Percentiles rank a stretch among this genome's conserved stretches.
phyloP scores from a whole-genome alignment of 2,888 invertebrate species.

The Zygaena filipendulae region DNA sequence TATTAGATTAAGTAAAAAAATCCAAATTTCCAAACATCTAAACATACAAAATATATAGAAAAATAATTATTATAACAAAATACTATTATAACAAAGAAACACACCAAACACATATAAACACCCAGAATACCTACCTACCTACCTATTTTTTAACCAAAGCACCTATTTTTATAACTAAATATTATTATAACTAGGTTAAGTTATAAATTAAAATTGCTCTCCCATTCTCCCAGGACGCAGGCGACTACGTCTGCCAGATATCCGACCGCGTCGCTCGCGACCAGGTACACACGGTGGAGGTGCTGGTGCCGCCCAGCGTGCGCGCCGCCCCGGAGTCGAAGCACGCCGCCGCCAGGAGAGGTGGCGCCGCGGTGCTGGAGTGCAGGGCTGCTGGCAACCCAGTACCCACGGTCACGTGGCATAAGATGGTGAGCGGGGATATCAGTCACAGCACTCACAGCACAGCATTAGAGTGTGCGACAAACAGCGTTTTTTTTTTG shows the following conservation, averaged over 20 bases:
- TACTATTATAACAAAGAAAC: no score
- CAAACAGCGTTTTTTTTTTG: conserved; percentile 18
- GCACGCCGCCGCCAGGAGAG: conserved; percentile 74
- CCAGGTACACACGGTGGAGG: conserved; percentile 78
- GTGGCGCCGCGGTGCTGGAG: conserved; percentile 75
- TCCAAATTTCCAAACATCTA: no score
- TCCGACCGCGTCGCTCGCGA: conserved; percentile 75
- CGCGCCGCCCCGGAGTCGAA: conserved; percentile 73
- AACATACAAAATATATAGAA: no score
- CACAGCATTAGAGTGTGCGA: neutral
- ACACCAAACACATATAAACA: no score
- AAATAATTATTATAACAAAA: no score
- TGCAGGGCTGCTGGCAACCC: conserved; percentile 79
- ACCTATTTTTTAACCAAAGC: no score
- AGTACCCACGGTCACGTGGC: conserved; percentile 77
- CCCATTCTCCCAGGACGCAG: conserved; percentile 75
- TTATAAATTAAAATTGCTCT: no score
- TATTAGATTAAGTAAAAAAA: no score
- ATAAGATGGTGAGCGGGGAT: conserved; percentile 63
- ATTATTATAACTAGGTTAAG: no score
- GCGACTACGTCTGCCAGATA: conserved; percentile 80
- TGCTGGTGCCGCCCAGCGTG: conserved; percentile 76
- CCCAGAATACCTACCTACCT: no score
- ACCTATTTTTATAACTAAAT: no score
- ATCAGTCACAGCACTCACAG: neutral